These are phyloP conservation scores for Drosophila gunungcola DNA, from an alignment of 1,140 invertebrate species.

Conservation along the genomic window DNA sequence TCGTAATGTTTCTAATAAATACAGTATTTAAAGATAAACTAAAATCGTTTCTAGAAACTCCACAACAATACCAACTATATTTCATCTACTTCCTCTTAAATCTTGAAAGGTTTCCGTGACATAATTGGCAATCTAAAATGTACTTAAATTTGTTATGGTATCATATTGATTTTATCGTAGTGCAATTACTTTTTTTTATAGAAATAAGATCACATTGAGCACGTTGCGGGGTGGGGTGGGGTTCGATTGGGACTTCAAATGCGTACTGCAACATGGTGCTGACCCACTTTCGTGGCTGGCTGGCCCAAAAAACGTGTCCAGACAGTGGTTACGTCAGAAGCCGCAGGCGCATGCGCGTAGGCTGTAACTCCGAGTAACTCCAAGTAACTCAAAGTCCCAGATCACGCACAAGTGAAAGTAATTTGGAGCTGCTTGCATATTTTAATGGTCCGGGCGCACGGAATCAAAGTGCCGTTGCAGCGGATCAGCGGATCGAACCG, in stretches of 20 bases:
- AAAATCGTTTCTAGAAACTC: too few relatives aligned
- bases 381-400: constrained; percentile 9
- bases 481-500: constrained; percentile 44
- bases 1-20: too few relatives aligned
- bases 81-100: too few relatives aligned
- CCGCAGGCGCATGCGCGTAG: constrained; percentile 30
- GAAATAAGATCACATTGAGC: not conserved
- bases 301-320: constrained; percentile 33
- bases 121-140: not conserved
- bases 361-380: constrained; percentile 3
- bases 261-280: constrained; percentile 22
- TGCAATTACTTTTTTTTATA: too few relatives aligned
- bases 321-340: constrained; percentile 34
- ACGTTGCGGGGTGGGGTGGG: not conserved
- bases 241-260: constrained; percentile 23
- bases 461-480: constrained; percentile 43
- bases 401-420: constrained; percentile 79
- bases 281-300: constrained; percentile 46
- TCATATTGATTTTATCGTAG: not conserved
- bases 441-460: constrained; percentile 55
- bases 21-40: too few relatives aligned
- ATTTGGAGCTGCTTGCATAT: constrained; percentile 66
- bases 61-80: too few relatives aligned
- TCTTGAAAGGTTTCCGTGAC: too few relatives aligned
- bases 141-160: not conserved